These are phyloP conservation scores for Euura saliciscinereae DNA, from an alignment of 1,140 invertebrate species.

Conservation along the genomic window DNA sequence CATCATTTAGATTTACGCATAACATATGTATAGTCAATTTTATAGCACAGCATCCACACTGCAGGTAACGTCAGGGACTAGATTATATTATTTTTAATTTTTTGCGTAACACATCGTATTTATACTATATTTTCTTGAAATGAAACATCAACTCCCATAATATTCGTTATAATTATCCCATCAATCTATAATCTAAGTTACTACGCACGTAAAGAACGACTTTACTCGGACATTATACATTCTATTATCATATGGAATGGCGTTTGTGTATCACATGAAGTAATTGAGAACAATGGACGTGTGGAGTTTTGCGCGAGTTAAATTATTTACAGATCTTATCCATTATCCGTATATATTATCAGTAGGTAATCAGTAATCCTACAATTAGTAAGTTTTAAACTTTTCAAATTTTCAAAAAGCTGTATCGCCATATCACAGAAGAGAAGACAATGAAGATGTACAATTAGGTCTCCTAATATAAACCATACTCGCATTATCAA, in stretches of 20 bases:
- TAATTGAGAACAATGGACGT: background rate
- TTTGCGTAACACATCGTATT: background rate
- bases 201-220: background rate
- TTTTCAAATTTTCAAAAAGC: background rate
- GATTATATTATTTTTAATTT: background rate
- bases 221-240: background rate
- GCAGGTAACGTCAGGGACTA: background rate
- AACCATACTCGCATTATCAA: background rate
- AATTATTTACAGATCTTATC: background rate
- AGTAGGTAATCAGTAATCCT: background rate
- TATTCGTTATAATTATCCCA: background rate
- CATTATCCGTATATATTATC: background rate
- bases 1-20: background rate
- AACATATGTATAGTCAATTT: background rate
- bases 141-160: background rate
- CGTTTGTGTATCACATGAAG: background rate
- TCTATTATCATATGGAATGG: background rate
- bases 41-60: background rate
- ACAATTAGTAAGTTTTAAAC: background rate
- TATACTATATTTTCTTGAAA: background rate
- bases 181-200: background rate
- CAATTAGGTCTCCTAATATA: background rate
- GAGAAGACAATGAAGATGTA: constrained; percentile 2
- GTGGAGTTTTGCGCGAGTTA: background rate
- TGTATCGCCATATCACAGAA: constrained; percentile 7